Conservation (phyloP, 1,140 invertebrate genomes). For the Ips nitidus region DNA sequence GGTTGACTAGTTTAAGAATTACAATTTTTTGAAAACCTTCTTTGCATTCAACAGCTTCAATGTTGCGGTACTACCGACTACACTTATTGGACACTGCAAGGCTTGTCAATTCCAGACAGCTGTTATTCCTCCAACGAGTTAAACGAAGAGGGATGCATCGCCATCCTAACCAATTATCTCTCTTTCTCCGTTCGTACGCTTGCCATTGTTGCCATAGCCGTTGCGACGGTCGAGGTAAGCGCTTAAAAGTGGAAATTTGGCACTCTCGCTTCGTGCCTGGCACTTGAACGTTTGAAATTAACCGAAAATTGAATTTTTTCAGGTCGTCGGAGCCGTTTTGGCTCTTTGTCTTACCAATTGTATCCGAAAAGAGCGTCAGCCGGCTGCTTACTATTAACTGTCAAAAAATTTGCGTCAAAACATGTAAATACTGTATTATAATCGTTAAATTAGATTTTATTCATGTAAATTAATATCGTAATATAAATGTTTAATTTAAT, state of each 20-base stretch:
- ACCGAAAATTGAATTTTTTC: neutral
- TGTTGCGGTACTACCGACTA: constrained; percentile 18
- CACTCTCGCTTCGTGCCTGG: no score
- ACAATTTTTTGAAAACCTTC: no score
- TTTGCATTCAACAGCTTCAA: neutral
- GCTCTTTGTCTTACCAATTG: constrained; percentile 25
- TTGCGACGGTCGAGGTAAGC: constrained; percentile 13
- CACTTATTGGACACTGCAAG: neutral
- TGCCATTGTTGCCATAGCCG: constrained; percentile 19
- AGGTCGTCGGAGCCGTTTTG: constrained; percentile 15
- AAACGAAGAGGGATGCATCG: neutral
- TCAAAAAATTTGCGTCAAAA: neutral
- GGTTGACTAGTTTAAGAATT: no score
- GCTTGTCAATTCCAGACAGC: constrained; percentile 4
- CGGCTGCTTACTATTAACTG: neutral
- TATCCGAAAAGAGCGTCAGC: constrained; percentile 5
- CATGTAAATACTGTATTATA: no score
- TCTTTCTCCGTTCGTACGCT: constrained; percentile 1
- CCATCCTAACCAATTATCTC: constrained; percentile 2
- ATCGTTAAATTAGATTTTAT: no score
- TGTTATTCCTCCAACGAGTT: neutral
- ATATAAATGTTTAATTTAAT: no score
- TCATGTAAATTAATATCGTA: no score
- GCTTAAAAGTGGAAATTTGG: no score
- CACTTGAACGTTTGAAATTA: no score